Conservation (phyloP, 2,113 vertebrate genomes). For the Sula dactylatra region DNA sequence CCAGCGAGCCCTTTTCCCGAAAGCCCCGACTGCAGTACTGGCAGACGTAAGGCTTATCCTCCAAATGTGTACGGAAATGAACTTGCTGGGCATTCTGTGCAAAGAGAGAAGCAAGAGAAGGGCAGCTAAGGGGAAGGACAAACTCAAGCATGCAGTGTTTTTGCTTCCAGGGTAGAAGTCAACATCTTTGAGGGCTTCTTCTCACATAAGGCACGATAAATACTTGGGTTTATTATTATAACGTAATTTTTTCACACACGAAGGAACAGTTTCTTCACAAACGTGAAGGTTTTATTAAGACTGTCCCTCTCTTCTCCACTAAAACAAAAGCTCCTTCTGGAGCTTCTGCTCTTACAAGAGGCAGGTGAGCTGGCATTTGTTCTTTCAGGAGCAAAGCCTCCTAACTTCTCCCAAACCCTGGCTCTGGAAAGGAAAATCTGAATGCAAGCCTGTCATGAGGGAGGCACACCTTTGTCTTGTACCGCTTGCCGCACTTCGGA, state of each 20-base stretch:
- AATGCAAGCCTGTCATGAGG: too few species aligned
- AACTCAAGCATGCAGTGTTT: accelerated
- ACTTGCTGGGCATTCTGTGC: slow-evolving; percentile 94
- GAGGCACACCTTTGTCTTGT: slow-evolving; percentile 91
- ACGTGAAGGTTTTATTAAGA: not conserved
- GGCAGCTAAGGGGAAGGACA: not conserved
- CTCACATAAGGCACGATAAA: accelerated
- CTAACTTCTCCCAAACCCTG: not conserved
- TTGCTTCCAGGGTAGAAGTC: not conserved
- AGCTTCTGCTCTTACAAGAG: not conserved
- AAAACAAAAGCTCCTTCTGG: not conserved
- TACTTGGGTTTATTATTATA: not conserved
- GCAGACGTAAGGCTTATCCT: slow-evolving; percentile 90
- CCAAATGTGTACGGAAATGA: slow-evolving; percentile 90
- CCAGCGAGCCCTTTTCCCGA: slow-evolving; percentile 93
- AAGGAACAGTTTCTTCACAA: not conserved
- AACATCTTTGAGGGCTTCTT: not conserved
- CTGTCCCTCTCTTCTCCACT: not conserved
- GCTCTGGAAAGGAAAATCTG: not conserved
- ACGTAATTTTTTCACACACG: accelerated
- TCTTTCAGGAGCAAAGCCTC: not conserved
- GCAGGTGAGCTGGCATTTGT: not conserved
- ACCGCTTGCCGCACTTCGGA: slow-evolving; percentile 88
- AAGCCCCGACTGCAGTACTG: slow-evolving; percentile 90
- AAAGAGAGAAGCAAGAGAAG: not conserved